These are phyloP conservation scores for Cephalopachus bancanus DNA, from an alignment of 2,797 vertebrate species.

Conservation along the genomic window DNA sequence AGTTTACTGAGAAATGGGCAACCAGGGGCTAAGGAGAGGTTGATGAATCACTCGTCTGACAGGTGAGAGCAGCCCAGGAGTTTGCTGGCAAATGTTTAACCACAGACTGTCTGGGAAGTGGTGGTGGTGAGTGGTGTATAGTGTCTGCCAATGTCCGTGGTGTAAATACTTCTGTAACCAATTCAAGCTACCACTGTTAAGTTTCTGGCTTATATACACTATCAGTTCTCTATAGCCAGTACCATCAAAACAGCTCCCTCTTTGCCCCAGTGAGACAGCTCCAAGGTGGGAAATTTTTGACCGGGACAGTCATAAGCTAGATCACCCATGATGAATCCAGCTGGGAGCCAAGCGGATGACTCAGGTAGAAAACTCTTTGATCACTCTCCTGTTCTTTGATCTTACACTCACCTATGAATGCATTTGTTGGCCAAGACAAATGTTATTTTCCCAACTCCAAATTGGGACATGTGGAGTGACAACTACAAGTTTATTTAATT, in stretches of 20 bases:
- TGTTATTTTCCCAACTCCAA: slow-evolving; percentile 1
- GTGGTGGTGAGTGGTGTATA: not conserved
- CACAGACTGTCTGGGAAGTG: not conserved
- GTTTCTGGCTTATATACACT: not conserved
- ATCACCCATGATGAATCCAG: not conserved
- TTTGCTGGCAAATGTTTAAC: not conserved
- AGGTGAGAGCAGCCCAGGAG: not conserved
- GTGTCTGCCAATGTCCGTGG: not conserved
- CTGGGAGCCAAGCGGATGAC: not conserved
- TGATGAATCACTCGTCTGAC: not conserved
- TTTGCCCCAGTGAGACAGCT: not conserved
- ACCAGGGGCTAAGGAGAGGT: not conserved
- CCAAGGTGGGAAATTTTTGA: not conserved
- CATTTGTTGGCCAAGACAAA: not conserved
- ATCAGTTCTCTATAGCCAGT: not conserved
- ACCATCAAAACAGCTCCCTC: not conserved
- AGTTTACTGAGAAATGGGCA: not conserved
- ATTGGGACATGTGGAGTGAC: not conserved
- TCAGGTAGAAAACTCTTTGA: not conserved
- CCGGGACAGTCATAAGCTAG: not conserved
- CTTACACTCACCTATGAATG: not conserved
- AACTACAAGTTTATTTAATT: not conserved
- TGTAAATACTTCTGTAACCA: not conserved
- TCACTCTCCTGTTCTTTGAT: not conserved
- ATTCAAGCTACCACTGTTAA: not conserved